These are phyloP conservation scores for Hippocampus abdominalis DNA, from an alignment of 2,113 vertebrate genomes.

Conservation along the genomic window DNA sequence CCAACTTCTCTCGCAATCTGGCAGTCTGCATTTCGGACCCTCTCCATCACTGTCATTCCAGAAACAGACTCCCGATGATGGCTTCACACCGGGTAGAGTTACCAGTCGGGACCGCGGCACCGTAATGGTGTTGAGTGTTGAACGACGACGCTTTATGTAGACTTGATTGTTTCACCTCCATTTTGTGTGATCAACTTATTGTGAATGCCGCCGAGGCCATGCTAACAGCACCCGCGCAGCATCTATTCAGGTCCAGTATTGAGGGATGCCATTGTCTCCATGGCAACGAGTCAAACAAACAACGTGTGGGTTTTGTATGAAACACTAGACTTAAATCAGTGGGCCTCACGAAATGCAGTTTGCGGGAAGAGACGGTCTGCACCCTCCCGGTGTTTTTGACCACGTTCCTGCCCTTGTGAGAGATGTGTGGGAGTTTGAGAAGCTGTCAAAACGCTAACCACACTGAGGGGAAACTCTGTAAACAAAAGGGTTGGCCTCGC, in stretches of 20 bases:
- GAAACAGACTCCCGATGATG: slow-evolving; percentile 29
- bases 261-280: slow-evolving; percentile 65
- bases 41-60: slow-evolving; percentile 43
- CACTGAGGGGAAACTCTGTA: slow-evolving; percentile 56
- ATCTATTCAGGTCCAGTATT: slow-evolving; percentile 61
- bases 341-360: slow-evolving; percentile 57
- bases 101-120: slow-evolving; percentile 30
- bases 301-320: slow-evolving; percentile 73
- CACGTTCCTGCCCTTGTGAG: slow-evolving; percentile 46
- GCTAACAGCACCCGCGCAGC: slow-evolving; percentile 22
- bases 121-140: background rate
- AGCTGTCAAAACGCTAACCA: slow-evolving; percentile 64
- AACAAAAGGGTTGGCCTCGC: slow-evolving; percentile 54
- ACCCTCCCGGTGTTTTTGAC: slow-evolving; percentile 34
- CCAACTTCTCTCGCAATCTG: slow-evolving; percentile 9
- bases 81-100: slow-evolving; percentile 21
- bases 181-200: slow-evolving; percentile 19
- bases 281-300: slow-evolving; percentile 76
- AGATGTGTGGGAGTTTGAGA: slow-evolving; percentile 55
- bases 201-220: slow-evolving; percentile 19
- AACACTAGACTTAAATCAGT: slow-evolving; percentile 65
- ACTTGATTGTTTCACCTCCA: background rate
- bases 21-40: slow-evolving; percentile 25
- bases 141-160: background rate
- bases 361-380: slow-evolving; percentile 49